Evolutionary conservation across 1,140 invertebrate genomes (phyloP), one percentile per base, ranked within the genome.

Genomic region (Drosophila kanapiae): DNA sequence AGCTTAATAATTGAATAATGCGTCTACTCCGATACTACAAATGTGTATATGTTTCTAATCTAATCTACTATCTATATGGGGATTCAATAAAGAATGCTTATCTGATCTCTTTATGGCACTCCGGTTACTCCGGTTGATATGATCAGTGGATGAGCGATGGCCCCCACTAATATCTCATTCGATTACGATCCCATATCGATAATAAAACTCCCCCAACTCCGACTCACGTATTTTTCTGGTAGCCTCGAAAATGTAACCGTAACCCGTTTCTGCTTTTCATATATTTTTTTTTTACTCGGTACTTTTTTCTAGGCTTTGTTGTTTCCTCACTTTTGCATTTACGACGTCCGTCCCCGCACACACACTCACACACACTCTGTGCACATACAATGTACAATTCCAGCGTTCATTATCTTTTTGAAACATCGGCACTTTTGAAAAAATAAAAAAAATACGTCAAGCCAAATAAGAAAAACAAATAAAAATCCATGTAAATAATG

Each of bases 381-480:
- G 56, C 63, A 72, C 58, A 80, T 69, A 83, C 60, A 83, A 61
- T 78, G 69, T 75, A 67, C 58, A 64, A 79, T 85, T 79, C 70
- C 70, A 70, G 69, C 86, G 78, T 90, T 91, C 85, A 90, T 90
- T 90, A 90, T 90, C 85, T 90, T 81, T 84, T 68, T 76, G 86
- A 90, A 91, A 90, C 85, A 90, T 90, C 85, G 85, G 85, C 85
- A 90, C 85, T 90, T 90, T 90, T 90, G 85, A 90, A 78, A 38
- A 56, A 90, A 91, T 14, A 33, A 38, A 35, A 9, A 51, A 16
- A 56, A 56, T 91, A 90, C 81, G 86, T 79, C 82, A 91, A 88
- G 78, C 82, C 86, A 90, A 90, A 90, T 90, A 90, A 90, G 86
- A 85, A 90, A 90, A 90, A 85, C 86, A 90, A 90, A 90, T 90